phyloP scores from a whole-genome alignment of 1,140 invertebrate species.

The Matsumurasca onukii region DNA sequence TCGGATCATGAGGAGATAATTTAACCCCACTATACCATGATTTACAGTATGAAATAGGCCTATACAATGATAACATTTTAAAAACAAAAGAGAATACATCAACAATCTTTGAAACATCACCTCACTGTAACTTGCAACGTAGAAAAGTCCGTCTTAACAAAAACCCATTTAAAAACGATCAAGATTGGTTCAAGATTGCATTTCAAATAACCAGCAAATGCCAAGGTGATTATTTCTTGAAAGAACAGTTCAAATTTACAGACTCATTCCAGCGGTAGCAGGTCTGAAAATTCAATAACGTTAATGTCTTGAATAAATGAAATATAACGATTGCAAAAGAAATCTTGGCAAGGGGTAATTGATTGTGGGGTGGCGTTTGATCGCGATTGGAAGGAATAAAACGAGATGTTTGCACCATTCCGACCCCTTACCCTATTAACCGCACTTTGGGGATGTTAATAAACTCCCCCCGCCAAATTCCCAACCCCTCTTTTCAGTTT shows the following conservation, averaged over 20 bases:
- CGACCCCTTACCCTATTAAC: neutral
- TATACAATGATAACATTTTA: too few relatives aligned
- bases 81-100: too few relatives aligned
- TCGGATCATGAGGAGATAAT: too few relatives aligned
- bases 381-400: constrained; percentile 15
- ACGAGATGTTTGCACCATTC: constrained; percentile 9
- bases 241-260: constrained; percentile 13
- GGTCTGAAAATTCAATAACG: constrained; percentile 15
- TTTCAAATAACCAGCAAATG: too few relatives aligned
- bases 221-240: constrained; percentile 14
- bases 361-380: constrained; percentile 21
- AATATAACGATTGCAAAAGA: constrained; percentile 19
- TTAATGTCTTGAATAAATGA: constrained; percentile 20
- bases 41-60: too few relatives aligned
- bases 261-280: neutral
- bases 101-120: too few relatives aligned
- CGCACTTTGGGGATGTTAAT: too few relatives aligned
- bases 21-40: too few relatives aligned
- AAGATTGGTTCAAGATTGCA: too few relatives aligned
- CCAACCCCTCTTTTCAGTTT: neutral
- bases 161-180: too few relatives aligned
- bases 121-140: too few relatives aligned
- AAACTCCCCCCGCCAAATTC: neutral
- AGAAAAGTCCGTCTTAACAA: too few relatives aligned
- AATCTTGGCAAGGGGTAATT: neutral